Conservation (phyloP, 2,888 invertebrate genomes). For the Euplagia quadripunctaria region DNA sequence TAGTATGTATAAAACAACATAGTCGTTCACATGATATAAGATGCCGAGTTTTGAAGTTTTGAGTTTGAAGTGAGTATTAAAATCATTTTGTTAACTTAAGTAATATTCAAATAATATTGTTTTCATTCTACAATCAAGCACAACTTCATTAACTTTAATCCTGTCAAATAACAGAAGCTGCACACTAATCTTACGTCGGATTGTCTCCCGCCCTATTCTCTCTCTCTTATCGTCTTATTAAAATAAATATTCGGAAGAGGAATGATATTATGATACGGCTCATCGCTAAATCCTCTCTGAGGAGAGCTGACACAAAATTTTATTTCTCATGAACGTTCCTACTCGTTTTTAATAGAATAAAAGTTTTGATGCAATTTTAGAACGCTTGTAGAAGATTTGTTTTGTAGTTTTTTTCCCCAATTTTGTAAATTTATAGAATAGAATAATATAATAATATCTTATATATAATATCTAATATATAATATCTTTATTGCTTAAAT, state of each 20-base stretch:
- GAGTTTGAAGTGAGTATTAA: neutral
- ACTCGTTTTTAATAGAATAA: constrained; percentile 11
- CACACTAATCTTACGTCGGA: constrained; percentile 51
- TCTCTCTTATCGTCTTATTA: constrained; percentile 69
- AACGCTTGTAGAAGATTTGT: neutral
- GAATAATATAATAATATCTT: too few relatives aligned
- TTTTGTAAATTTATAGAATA: too few relatives aligned
- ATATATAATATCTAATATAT: too few relatives aligned
- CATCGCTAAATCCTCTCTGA: constrained; percentile 47
- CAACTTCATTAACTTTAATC: constrained; percentile 19
- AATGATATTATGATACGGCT: constrained; percentile 61
- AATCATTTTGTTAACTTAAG: neutral
- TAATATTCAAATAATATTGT: neutral
- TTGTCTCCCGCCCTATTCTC: constrained; percentile 49
- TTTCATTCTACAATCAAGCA: neutral
- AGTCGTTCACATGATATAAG: neutral
- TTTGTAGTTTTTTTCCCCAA: too few relatives aligned
- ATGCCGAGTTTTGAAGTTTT: neutral
- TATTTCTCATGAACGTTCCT: constrained; percentile 49
- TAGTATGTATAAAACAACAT: neutral
- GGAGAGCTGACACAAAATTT: constrained; percentile 53
- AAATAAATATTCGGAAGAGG: constrained; percentile 69
- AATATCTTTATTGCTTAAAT: too few relatives aligned
- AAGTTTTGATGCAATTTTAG: neutral
- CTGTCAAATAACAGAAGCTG: constrained; percentile 15